Evolutionary conservation across 1,140 invertebrate genomes (phyloP).

Genomic region (Orchestia grillus): DNA sequence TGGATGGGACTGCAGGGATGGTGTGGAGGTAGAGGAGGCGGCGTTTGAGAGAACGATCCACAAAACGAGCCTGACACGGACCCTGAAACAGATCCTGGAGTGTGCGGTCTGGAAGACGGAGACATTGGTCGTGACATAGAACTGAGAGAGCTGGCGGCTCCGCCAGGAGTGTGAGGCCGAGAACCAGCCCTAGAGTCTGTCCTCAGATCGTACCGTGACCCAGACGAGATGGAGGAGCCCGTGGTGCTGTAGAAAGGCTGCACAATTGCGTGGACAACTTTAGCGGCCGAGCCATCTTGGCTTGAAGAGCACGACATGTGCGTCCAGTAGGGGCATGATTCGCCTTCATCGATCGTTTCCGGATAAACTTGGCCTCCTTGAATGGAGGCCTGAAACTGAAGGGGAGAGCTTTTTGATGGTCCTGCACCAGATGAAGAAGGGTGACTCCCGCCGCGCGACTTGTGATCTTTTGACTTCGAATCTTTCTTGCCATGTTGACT

Average conservation of each 20-base stretch:
- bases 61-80: constrained; percentile 19
- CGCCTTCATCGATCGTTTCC: constrained; percentile 53
- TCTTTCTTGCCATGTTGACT: constrained; percentile 55
- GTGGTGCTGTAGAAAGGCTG: constrained; percentile 51
- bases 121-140: constrained; percentile 41
- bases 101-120: constrained; percentile 20
- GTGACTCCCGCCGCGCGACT: constrained; percentile 28
- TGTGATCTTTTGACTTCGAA: constrained; percentile 28
- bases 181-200: constrained; percentile 20
- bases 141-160: constrained; percentile 31
- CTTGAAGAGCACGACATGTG: constrained; percentile 49
- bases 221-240: constrained; percentile 25
- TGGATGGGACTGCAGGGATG: constrained; percentile 43
- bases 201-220: constrained; percentile 41
- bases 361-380: constrained; percentile 53
- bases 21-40: constrained; percentile 33
- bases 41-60: constrained; percentile 30
- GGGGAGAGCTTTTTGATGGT: constrained; percentile 35
- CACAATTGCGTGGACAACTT: constrained; percentile 48
- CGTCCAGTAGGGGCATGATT: constrained; percentile 53
- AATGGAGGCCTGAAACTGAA: constrained; percentile 47
- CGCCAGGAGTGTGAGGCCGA: constrained; percentile 44
- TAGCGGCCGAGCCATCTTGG: constrained; percentile 14
- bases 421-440: constrained; percentile 15
- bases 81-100: constrained; percentile 36